Base-by-base conservation (phyloP, 2,113 vertebrate genomes). In the Melanostigma gelatinosum region DNA sequence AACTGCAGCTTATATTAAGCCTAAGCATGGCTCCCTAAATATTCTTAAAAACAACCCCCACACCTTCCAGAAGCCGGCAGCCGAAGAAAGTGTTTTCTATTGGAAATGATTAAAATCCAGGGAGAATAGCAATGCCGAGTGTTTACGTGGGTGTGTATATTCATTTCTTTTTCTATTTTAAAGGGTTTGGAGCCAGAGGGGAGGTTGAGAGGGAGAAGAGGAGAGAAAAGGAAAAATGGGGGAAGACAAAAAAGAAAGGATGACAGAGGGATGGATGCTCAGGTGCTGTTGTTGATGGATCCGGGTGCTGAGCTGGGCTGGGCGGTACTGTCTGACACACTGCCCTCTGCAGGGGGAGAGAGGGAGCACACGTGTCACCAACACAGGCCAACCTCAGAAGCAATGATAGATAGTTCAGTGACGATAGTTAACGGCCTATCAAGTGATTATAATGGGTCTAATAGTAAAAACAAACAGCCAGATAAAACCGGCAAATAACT, bases 241-340 rank as follows among this genome's bases (percentile, higher is more conserved):
- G 83, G 83, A 86, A 75, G 74, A 88, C 32, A 63, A 81, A 58
- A 87, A 86, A 80, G 62, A 82, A 88, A 85, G 65, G 70, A 88
- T 86, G 80, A 79, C 78, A 89, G 88, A 72, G 72, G 82, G 90
- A 79, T 81, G 83, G 90, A 83, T 79, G 88, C 92, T 96, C 94
- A 95, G 94, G 95, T 95, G 91, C 94, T 96, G 93, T 95, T 96
- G 91, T 90, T 95, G 91, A 95, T 92, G 89, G 95, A 93, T 90
- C 94, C 94, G 52, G 95, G 93, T 84, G 92, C 93, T 83, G 95
- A 94, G 93, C 94, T 94, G 88, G 94, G 92, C 90, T 95, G 95
- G 91, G 93, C 91, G 79, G 94, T 89, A 94, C 94, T 94, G 91
- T 96, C 95, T 84, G 95, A 93, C 75, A 94, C 92, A 78, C 91